Percentiles rank a stretch among this genome's conserved stretches.
These are phyloP conservation scores for Emydoidea blandingii DNA, from an alignment of 2,797 vertebrate genomes.

Conservation along the genomic window DNA sequence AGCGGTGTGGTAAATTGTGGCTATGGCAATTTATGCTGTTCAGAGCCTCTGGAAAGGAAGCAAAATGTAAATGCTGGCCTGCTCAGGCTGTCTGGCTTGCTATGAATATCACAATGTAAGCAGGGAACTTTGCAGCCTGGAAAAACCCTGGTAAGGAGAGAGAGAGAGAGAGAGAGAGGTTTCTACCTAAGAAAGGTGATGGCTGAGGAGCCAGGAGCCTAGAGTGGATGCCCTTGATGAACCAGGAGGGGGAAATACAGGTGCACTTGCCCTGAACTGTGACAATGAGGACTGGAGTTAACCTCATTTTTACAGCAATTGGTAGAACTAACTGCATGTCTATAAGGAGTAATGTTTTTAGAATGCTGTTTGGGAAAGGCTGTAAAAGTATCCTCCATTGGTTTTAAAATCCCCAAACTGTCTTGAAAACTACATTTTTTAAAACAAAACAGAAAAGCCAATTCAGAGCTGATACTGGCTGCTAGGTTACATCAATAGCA, in stretches of 20 bases:
- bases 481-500: background rate
- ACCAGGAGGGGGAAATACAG: background rate
- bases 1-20: background rate
- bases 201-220: background rate
- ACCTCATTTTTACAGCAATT: background rate
- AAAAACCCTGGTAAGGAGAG: background rate
- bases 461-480: background rate
- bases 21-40: background rate
- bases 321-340: background rate
- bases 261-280: background rate
- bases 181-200: background rate
- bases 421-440: background rate
- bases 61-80: background rate
- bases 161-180: fast-evolving
- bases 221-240: background rate
- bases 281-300: background rate
- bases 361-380: background rate
- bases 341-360: background rate
- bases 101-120: background rate
- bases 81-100: background rate
- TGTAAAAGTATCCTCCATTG: background rate
- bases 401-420: background rate
- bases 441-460: background rate
- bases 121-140: background rate
- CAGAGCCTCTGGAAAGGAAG: background rate